phyloP scores from a whole-genome alignment of 1,140 invertebrate genomes.

The Scaptomyza graminum region DNA sequence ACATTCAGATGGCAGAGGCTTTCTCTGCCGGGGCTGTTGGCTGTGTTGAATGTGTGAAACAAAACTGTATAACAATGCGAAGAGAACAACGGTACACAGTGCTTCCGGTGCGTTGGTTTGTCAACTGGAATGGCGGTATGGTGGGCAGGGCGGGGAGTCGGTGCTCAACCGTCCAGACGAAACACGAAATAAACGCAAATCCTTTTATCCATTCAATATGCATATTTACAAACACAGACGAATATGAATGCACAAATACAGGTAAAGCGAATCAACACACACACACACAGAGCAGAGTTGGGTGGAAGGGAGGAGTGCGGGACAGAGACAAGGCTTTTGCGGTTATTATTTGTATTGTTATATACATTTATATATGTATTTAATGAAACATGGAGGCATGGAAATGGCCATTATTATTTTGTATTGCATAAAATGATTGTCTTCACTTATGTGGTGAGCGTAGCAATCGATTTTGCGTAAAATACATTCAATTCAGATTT shows the following conservation, averaged over 20 bases:
- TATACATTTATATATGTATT: conserved; percentile 49
- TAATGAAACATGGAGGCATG: conserved; percentile 65
- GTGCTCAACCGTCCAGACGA: conserved; percentile 44
- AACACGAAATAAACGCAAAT: conserved; percentile 67
- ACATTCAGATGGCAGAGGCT: conserved; percentile 51
- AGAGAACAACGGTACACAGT: conserved; percentile 47
- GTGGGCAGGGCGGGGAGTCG: not conserved
- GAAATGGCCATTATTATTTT: conserved; percentile 64
- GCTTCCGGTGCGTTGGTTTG: conserved; percentile 63
- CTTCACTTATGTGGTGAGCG: conserved; percentile 39
- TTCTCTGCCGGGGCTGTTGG: conserved; percentile 22
- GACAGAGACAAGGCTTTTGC: conserved; percentile 52
- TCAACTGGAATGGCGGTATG: conserved; percentile 17
- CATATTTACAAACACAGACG: conserved; percentile 41
- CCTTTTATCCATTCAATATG: conserved; percentile 76
- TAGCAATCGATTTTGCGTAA: conserved; percentile 50
- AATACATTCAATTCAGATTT: conserved; percentile 5
- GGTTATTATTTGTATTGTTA: conserved; percentile 73
- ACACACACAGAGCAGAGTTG: not conserved
- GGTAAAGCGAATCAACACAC: conserved; percentile 52
- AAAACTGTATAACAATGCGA: conserved; percentile 63
- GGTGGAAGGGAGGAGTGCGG: not conserved
- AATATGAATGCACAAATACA: conserved; percentile 65
- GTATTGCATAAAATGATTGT: conserved; percentile 70
- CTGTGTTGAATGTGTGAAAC: conserved; percentile 48